These are phyloP conservation scores for Bombycilla garrulus DNA, from an alignment of 2,113 vertebrate genomes.

Conservation along the genomic window DNA sequence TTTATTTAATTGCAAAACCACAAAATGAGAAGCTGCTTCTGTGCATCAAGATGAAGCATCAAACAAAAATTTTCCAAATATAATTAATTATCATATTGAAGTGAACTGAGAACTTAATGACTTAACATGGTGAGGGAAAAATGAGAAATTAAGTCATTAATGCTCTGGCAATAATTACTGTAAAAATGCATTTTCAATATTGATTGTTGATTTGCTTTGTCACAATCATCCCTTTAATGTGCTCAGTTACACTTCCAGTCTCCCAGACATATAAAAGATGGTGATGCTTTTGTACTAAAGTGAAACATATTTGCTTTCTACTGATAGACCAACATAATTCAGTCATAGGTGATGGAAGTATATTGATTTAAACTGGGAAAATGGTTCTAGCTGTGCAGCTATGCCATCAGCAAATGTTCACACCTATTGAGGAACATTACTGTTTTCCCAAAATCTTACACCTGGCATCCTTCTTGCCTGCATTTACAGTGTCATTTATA, in stretches of 20 bases:
- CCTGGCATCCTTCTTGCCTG: background rate
- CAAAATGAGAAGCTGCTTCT: background rate
- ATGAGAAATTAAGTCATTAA: background rate
- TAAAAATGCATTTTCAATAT: background rate
- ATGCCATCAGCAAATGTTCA: background rate
- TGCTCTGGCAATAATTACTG: background rate
- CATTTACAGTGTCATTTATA: background rate
- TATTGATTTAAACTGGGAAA: background rate
- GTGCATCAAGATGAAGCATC: background rate
- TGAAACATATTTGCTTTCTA: background rate
- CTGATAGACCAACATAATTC: background rate
- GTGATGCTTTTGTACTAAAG: background rate
- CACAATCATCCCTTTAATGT: background rate
- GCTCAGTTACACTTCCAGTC: background rate
- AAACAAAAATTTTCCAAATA: background rate
- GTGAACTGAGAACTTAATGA: background rate
- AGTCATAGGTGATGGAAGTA: background rate
- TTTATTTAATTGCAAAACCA: background rate
- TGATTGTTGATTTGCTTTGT: background rate
- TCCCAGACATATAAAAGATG: background rate
- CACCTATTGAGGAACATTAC: background rate
- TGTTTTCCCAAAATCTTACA: background rate
- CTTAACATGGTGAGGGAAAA: background rate
- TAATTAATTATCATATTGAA: background rate
- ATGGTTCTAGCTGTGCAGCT: background rate